Evolutionary conservation across 2,888 invertebrate genomes (phyloP), one percentile per base, ranked within the genome.

Genomic region (Drosophila meridionalis): DNA sequence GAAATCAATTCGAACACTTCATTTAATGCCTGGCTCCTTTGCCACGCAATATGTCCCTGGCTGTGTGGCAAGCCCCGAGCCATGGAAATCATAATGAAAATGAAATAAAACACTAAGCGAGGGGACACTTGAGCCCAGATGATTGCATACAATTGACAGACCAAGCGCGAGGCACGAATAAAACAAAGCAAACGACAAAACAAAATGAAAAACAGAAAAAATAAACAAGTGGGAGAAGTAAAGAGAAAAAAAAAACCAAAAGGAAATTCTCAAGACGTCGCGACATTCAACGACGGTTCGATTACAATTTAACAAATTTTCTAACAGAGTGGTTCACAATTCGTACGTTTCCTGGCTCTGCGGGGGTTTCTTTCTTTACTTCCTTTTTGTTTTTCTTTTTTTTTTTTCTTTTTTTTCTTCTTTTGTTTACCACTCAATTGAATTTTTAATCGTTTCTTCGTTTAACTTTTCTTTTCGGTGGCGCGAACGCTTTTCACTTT

Each of bases 371-470:
- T 30, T 48, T 7, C 36, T 57, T 50, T 14, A 3, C 26, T 45
- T 52, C 20, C 12, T 42, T 43, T 56, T 26, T 30, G 55, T 55
- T 28, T 26, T 12, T 14, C 28, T 38, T 4, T 28, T 28, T 45
- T 26, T 11, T 45, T 2, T n/a, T 14, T n/a, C n/a, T 28, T 45
- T 26, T 11, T 45, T 2, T n/a, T 14, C 11, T 14, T 7, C 40
- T 14, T 78, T 80, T 84, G 82, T 87, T 89, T 88, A 73, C 78
- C 79, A 81, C 82, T 83, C 87, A 89, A 90, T 90, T 88, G 85
- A 84, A 88, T 88, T 90, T 91, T 90, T 91, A 91, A 91, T 90
- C 90, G 90, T 82, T 90, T 78, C 73, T 79, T 66, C 75, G 65
- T 73, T 90, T 79, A 82, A 88, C 65, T 79, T 81, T 85, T 83